These are phyloP conservation scores for Rhodophaea formosa DNA, from an alignment of 2,888 invertebrate genomes.

Conservation along the genomic window DNA sequence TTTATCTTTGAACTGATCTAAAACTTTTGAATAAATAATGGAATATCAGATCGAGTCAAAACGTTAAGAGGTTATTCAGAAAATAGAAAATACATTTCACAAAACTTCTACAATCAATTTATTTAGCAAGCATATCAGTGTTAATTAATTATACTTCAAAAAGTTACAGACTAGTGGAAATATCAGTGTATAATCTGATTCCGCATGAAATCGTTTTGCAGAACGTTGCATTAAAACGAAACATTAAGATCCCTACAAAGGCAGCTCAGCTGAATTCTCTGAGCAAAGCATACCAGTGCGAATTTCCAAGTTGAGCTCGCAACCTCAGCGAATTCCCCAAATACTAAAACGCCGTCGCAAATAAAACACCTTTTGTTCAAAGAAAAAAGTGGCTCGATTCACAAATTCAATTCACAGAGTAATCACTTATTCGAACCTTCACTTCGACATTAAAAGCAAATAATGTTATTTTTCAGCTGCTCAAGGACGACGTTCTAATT, in stretches of 20 bases:
- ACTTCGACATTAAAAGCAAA: conserved; percentile 15
- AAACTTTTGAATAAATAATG: too few relatives aligned
- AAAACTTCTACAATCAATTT: too few relatives aligned
- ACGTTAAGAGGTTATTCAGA: too few relatives aligned
- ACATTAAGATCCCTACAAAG: not conserved
- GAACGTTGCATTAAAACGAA: not conserved
- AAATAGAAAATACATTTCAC: too few relatives aligned
- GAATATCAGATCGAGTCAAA: too few relatives aligned
- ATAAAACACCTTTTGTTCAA: not conserved
- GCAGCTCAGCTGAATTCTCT: not conserved
- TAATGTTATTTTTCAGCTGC: conserved; percentile 13
- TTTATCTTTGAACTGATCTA: too few relatives aligned
- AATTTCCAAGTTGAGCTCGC: conserved; percentile 3
- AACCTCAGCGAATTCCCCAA: conserved; percentile 1
- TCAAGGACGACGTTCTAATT: conserved; percentile 17
- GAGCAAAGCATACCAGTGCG: conserved; percentile 2
- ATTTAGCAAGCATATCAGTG: too few relatives aligned
- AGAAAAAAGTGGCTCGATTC: not conserved
- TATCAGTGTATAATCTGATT: too few relatives aligned
- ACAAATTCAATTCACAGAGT: not conserved
- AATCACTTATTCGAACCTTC: conserved; percentile 14
- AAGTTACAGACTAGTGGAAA: too few relatives aligned
- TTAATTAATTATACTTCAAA: too few relatives aligned
- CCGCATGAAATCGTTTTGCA: not conserved
- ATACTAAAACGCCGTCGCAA: not conserved